Base-by-base conservation (phyloP, 2,113 vertebrate species). In the Heterochromis multidens region DNA sequence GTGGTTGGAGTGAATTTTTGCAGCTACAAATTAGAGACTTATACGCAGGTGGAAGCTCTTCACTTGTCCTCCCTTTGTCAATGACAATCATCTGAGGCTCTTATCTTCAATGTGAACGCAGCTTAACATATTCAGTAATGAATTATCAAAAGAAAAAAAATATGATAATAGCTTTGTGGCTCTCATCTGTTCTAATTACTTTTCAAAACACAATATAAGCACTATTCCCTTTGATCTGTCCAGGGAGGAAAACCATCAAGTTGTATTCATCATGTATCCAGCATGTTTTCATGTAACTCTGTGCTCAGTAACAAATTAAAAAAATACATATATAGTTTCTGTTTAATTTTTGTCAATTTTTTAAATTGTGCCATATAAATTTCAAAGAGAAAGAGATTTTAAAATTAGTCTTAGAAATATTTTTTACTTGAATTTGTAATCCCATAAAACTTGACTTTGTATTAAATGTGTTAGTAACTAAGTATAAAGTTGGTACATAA, bases 11-110 rank as follows among this genome's bases (percentile, higher is more conserved):
- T 23, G 79, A 2, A 56, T 78, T 88, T 35, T 54, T 46, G 23
- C 14, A 37, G 43, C 25, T 46, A 61, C 35, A 82, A 82, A 21
- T 31, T 12, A 56, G 46, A 31, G 12, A 21, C 21, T 57, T 19
- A 14, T 21, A 37, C 13, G 65, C 57, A 79, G 33, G 49, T 80
- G 49, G 29, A 81, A 81, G 25, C 52, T 25, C 58, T 80, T 49
- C 77, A 77, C 61, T 80, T 76, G 46, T 81, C 29, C 72, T 52
- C 25, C 4, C 79, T 46, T 57, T 61, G 67, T 79, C 63, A 60
- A 16, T 57, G 46, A 80, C 52, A 56, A 86, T 80, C 83, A 86
- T 82, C 79, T 82, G 59, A 60, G 27, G 70, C 78, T 72, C 27
- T 79, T 74, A 77, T 84, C 72, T 33, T 67, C 57, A 49, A 4